These are phyloP conservation scores for Choristoneura rosaceana DNA, from an alignment of 2,888 invertebrate genomes.

Conservation along the genomic window DNA sequence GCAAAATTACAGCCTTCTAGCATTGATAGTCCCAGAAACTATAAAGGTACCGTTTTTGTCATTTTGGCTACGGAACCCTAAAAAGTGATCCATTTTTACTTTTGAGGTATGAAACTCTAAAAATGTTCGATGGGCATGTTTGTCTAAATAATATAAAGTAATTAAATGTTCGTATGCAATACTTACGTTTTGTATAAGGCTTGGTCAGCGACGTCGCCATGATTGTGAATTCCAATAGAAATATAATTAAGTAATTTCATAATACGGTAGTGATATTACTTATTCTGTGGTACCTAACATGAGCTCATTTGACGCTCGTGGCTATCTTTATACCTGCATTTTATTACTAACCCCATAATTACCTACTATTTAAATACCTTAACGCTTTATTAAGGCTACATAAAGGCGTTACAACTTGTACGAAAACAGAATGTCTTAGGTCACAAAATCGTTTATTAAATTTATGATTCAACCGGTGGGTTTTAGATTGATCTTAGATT, in stretches of 20 bases:
- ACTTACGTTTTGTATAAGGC: neutral
- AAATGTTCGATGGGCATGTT: too few relatives aligned
- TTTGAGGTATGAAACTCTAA: too few relatives aligned
- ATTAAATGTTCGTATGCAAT: too few relatives aligned
- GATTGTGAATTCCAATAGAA: conserved; percentile 8
- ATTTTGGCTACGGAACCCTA: too few relatives aligned
- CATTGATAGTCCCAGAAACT: too few relatives aligned
- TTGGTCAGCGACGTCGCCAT: conserved; percentile 4
- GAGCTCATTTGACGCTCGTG: conserved; percentile 27
- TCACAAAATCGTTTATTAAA: neutral
- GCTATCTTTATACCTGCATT: conserved; percentile 19
- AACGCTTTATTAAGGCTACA: conserved; percentile 14
- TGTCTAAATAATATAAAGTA: too few relatives aligned
- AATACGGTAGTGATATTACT: too few relatives aligned
- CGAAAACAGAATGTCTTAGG: neutral
- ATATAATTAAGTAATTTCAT: conserved; percentile 7
- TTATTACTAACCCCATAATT: conserved; percentile 23
- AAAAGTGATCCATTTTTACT: too few relatives aligned
- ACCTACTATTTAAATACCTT: conserved; percentile 23
- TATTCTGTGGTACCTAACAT: too few relatives aligned
- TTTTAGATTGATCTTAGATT: conserved; percentile 6
- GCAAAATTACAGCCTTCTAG: too few relatives aligned
- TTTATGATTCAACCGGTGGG: neutral
- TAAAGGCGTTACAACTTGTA: neutral
- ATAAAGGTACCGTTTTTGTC: too few relatives aligned